Conservation (phyloP, 2,113 vertebrate species). For the Lynx canadensis region DNA sequence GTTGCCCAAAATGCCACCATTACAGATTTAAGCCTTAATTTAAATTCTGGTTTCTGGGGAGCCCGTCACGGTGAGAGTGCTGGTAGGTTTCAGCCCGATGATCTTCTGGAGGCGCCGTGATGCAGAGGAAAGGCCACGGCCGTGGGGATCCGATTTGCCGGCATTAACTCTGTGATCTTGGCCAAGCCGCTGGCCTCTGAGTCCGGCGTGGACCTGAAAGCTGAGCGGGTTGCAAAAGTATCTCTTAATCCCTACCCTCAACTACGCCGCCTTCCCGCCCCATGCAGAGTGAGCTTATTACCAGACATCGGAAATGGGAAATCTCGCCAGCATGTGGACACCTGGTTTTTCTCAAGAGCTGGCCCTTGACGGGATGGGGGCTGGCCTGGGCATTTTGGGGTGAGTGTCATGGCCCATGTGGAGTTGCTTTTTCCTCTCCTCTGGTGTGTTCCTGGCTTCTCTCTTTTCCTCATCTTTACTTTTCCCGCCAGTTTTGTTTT, state of each 20-base stretch:
- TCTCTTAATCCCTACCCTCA: not conserved
- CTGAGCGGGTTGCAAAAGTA: fast-evolving
- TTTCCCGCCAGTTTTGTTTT: fast-evolving
- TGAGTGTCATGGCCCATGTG: fast-evolving
- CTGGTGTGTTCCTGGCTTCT: fast-evolving
- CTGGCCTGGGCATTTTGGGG: not conserved
- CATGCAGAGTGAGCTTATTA: fast-evolving
- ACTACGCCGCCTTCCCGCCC: fast-evolving
- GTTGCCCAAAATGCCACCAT: not conserved
- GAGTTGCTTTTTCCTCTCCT: no score
- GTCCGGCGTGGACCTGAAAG: not conserved
- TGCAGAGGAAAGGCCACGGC: fast-evolving
- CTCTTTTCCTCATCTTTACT: not conserved
- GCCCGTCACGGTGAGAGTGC: not conserved
- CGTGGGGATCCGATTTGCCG: not conserved
- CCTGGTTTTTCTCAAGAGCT: not conserved
- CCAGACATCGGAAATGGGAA: fast-evolving
- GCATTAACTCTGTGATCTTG: not conserved
- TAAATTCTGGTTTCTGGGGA: not conserved
- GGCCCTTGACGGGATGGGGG: fast-evolving
- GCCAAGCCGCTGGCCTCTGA: not conserved
- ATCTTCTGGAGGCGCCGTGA: not conserved
- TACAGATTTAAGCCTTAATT: not conserved
- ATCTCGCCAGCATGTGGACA: not conserved
- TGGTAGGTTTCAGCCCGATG: not conserved